phyloP scores from a whole-genome alignment of 2,888 invertebrate genomes.

The Lochmaea crataegi region DNA sequence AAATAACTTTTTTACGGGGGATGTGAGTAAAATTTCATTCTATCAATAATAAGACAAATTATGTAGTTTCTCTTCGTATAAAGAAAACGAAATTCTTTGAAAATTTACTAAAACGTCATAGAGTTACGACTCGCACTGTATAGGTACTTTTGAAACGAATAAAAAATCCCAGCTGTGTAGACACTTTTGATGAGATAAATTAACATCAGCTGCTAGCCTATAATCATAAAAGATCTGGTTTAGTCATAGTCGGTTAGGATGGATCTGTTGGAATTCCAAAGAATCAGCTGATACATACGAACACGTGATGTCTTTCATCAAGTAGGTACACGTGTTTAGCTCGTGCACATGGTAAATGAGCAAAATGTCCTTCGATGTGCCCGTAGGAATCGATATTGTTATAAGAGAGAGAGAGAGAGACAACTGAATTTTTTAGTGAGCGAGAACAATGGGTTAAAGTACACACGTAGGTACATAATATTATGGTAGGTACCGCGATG shows the following conservation, averaged over 20 bases:
- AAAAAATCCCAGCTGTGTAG: too few relatives aligned
- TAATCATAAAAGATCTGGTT: not conserved
- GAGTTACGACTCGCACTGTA: too few relatives aligned
- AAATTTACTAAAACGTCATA: too few relatives aligned
- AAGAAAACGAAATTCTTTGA: too few relatives aligned
- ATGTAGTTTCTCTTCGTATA: too few relatives aligned
- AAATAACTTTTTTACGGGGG: too few relatives aligned
- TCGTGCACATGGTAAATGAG: conserved; percentile 61
- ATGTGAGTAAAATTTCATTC: too few relatives aligned
- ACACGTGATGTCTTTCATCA: not conserved
- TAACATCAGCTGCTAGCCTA: not conserved
- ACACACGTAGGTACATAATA: conserved; percentile 31
- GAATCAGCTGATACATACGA: conserved; percentile 19
- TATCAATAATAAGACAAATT: too few relatives aligned
- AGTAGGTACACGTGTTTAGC: conserved; percentile 56
- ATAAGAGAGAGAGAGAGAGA: conserved; percentile 26
- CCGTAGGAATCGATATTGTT: conserved; percentile 57
- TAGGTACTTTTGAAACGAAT: too few relatives aligned
- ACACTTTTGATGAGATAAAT: too few relatives aligned
- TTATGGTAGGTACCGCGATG: not conserved
- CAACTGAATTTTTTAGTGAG: conserved; percentile 21
- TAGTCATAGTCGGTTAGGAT: not conserved
- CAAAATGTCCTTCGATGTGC: conserved; percentile 46
- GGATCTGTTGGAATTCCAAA: conserved; percentile 10
- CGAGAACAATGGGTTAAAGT: conserved; percentile 21